Conservation (phyloP, 1,140 invertebrate species). For the Cataglyphis hispanica region DNA sequence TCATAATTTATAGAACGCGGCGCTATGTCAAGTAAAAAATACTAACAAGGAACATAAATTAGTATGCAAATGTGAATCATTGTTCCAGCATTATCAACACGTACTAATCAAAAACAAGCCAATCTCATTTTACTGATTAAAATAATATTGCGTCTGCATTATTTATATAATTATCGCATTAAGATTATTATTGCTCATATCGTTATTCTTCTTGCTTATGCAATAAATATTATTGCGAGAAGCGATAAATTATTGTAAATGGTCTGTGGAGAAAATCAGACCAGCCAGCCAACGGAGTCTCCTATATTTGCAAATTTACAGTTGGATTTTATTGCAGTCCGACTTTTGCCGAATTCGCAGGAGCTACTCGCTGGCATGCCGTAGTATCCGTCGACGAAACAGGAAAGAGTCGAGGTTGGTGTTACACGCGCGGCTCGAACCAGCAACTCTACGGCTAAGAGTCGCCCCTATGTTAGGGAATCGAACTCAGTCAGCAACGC, state of each 20-base stretch:
- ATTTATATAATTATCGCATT: conserved; percentile 6
- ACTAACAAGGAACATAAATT: conserved; percentile 18
- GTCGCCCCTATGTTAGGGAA: neutral
- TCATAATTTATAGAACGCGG: neutral
- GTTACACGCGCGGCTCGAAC: neutral
- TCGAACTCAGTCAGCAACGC: conserved; percentile 60
- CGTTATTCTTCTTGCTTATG: conserved; percentile 22
- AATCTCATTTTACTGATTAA: neutral
- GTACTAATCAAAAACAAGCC: neutral
- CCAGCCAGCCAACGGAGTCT: conserved; percentile 2
- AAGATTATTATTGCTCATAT: conserved; percentile 12
- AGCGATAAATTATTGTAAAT: conserved; percentile 47
- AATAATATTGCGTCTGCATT: neutral
- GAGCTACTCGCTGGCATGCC: neutral
- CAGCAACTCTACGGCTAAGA: conserved; percentile 18
- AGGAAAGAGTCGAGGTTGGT: neutral
- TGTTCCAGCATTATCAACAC: neutral
- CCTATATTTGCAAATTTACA: conserved; percentile 61
- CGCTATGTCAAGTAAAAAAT: neutral
- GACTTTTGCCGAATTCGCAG: conserved; percentile 67
- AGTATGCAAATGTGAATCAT: neutral
- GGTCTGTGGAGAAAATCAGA: neutral
- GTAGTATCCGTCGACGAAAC: neutral
- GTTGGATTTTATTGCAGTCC: conserved; percentile 54
- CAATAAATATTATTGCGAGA: conserved; percentile 36